Evolutionary conservation across 2,888 invertebrate species (phyloP).

Genomic region (Philereme transversata): DNA sequence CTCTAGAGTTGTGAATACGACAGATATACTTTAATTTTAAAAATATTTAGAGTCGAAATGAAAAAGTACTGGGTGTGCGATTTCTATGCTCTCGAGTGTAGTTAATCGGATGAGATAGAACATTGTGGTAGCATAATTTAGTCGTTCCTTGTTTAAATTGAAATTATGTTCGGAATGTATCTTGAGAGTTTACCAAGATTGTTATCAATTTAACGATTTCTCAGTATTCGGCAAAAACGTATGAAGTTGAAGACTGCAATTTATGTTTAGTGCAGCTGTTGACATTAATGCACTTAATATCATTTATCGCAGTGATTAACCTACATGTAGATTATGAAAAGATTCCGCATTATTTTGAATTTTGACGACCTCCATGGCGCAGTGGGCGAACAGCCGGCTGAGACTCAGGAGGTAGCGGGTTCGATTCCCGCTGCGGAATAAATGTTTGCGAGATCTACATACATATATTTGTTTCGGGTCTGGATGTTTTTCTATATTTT

Average conservation of each 20-base stretch:
- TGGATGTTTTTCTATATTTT: too few relatives aligned
- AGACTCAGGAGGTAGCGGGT: too few relatives aligned
- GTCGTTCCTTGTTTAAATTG: too few relatives aligned
- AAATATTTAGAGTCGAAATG: too few relatives aligned
- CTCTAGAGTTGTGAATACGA: background rate
- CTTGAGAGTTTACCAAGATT: conserved; percentile 4
- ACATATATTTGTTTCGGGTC: too few relatives aligned
- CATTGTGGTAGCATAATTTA: background rate
- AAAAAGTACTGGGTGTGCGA: too few relatives aligned
- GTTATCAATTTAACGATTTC: conserved; percentile 25
- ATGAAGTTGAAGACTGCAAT: background rate
- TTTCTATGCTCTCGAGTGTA: too few relatives aligned
- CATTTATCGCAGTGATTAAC: conserved; percentile 25
- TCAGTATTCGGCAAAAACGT: conserved; percentile 11
- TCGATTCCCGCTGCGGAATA: too few relatives aligned
- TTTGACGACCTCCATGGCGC: too few relatives aligned
- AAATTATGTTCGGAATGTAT: background rate
- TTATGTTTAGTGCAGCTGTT: conserved; percentile 23
- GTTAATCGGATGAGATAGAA: background rate
- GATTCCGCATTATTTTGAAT: conserved; percentile 10
- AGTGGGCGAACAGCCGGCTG: too few relatives aligned
- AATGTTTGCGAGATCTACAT: too few relatives aligned
- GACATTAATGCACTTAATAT: conserved; percentile 22
- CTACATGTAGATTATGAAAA: conserved; percentile 25
- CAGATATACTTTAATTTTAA: too few relatives aligned